phyloP scores from a whole-genome alignment of 2,113 vertebrate species.

The Emydura subglobosa region DNA sequence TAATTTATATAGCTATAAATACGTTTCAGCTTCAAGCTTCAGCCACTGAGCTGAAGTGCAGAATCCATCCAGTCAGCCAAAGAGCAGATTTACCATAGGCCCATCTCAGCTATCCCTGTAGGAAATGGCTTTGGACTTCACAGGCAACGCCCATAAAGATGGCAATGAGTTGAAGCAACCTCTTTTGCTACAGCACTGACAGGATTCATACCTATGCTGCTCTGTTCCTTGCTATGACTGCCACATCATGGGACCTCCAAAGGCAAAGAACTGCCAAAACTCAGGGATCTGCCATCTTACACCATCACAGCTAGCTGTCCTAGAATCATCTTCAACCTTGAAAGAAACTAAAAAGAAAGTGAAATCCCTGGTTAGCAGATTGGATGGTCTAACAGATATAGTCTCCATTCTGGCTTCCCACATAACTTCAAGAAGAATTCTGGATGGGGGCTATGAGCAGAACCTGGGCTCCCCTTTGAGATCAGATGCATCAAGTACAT shows the following conservation, averaged over 20 bases:
- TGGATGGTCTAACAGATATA: not conserved
- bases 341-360: not conserved
- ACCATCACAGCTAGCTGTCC: not conserved
- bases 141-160: not conserved
- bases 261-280: not conserved
- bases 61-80: not conserved
- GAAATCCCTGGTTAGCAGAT: not conserved
- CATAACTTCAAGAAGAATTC: not conserved
- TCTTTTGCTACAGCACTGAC: not conserved
- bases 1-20: not conserved
- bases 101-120: not conserved
- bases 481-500: not conserved
- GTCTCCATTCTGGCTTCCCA: not conserved
- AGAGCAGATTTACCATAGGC: not conserved
- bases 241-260: not conserved
- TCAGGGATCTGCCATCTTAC: not conserved
- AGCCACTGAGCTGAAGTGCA: not conserved
- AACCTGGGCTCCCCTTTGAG: not conserved
- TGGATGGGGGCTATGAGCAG: not conserved
- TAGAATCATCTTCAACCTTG: not conserved
- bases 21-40: not conserved
- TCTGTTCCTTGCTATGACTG: not conserved
- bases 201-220: not conserved
- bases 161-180: not conserved
- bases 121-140: not conserved